Evolutionary conservation across 2,797 vertebrate species (phyloP), one percentile per base, ranked within the genome.

Genomic region (Gymnocypris eckloni): DNA sequence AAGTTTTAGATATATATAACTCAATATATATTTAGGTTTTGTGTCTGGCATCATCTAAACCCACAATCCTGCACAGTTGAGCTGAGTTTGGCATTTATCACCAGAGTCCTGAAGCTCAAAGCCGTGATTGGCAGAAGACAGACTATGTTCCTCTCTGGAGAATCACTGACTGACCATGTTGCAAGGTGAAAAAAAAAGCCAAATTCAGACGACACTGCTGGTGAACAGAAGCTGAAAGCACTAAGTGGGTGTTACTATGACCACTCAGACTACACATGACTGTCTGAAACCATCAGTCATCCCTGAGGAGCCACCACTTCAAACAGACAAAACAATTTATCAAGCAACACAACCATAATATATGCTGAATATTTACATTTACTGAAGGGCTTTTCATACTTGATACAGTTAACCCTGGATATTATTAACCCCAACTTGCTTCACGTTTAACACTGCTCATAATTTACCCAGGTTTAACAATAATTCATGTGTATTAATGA

Each of bases 1-100:
- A 71, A 13, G 67, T 71, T 59, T 33, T 82, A 11, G 2, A 59
- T 15, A 52, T 69, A 13, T 25, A 56, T 11, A 54, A 25, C 12
- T 52, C 48, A 25, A 73, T 16, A 18, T 22, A 22, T 48, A 1
- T 45, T 45, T 10, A 83, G 54, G 25, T 84, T 20, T 28, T 37
- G 54, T 69, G 33, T 48, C 59, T 76, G 33, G 15, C 54, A 48
- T 72, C 80, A 81, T 81, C 81, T 76, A 83, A 82, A 72, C 22
- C 41, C 73, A 48, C 48, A 83, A 79, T 79, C 39, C 73, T 50
- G 45, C 81, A 84, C 67, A 88, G 52, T 79, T 81, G 45, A 56
- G 82, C 73, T 76, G 73, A 83, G 61, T 85, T 79, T 89, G 85
- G 87, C 85, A 85, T 80, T 85, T 76, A 28, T 70, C 15, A 56